These are phyloP conservation scores for Corydoras maculifer DNA, from an alignment of 2,113 vertebrate species.

Conservation along the genomic window DNA sequence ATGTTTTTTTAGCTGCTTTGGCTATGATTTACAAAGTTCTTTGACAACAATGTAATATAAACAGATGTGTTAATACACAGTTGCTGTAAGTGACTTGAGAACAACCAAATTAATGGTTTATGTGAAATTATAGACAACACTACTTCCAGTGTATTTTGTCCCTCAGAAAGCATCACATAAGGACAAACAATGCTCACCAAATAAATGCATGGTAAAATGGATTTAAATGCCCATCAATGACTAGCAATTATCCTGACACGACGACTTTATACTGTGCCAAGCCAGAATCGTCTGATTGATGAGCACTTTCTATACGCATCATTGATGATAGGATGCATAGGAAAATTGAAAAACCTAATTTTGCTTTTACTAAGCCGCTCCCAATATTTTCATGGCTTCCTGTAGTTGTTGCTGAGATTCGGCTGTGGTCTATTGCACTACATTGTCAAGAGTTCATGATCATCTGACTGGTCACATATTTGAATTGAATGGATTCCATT, in stretches of 20 bases:
- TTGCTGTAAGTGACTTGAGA: no score
- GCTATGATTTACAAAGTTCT: no score
- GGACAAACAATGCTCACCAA: not conserved
- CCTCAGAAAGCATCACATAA: no score
- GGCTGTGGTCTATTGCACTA: not conserved
- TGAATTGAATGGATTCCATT: no score
- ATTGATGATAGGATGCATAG: conserved; percentile 9
- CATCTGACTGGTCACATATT: no score
- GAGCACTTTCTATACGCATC: conserved; percentile 9
- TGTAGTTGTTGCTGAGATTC: conserved; percentile 8
- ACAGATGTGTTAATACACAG: no score
- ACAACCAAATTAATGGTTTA: no score
- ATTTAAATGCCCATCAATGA: conserved; percentile 15
- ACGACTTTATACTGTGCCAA: conserved; percentile 10
- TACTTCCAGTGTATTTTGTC: no score
- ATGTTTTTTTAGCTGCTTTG: no score
- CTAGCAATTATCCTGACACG: conserved; percentile 24
- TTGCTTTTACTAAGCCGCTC: not conserved
- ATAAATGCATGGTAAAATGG: conserved; percentile 19
- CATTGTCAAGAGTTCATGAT: no score
- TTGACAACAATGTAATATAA: no score
- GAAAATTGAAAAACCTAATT: conserved; percentile 24
- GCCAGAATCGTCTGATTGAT: not conserved
- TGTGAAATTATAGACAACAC: no score
- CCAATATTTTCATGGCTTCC: not conserved